A percentile compares a stretch with the other conserved stretches of the same genome.
Conservation (phyloP, 2,113 vertebrate species). For the Lycaon pictus region DNA sequence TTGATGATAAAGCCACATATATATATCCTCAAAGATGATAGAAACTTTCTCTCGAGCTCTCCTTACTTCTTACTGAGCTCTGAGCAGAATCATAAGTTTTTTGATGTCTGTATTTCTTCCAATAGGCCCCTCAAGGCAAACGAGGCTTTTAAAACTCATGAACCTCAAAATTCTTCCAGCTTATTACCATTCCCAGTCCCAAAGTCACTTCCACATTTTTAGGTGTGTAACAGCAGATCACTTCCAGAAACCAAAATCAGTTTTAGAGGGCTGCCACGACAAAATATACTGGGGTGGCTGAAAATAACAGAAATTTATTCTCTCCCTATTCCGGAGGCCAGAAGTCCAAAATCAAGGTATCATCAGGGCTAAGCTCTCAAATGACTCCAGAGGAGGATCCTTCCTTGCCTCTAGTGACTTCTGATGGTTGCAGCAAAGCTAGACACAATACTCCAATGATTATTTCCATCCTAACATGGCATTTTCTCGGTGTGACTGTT, state of each 20-base stretch:
- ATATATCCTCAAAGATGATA: background rate
- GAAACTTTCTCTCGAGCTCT: background rate
- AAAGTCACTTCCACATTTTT: background rate
- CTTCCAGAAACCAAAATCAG: conserved; percentile 2
- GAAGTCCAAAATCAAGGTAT: background rate
- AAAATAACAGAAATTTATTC: background rate
- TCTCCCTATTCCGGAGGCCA: background rate
- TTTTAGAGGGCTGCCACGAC: background rate
- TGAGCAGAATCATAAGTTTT: background rate
- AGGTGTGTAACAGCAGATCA: background rate
- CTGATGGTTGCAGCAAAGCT: background rate
- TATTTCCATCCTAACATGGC: rapidly evolving
- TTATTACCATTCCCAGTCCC: background rate
- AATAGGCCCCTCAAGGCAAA: background rate
- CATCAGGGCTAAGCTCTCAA: background rate
- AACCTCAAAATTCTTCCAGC: background rate
- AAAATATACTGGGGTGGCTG: background rate
- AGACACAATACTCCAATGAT: background rate
- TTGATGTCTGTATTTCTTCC: background rate
- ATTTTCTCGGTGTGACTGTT: background rate
- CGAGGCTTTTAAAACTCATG: background rate
- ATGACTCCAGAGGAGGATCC: background rate
- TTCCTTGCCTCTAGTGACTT: background rate
- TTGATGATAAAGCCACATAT: background rate
- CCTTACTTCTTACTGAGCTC: background rate